A percentile compares a stretch with the other conserved stretches of the same genome.
Conservation (phyloP, 1,140 invertebrate genomes). For the Drosophila orena region DNA sequence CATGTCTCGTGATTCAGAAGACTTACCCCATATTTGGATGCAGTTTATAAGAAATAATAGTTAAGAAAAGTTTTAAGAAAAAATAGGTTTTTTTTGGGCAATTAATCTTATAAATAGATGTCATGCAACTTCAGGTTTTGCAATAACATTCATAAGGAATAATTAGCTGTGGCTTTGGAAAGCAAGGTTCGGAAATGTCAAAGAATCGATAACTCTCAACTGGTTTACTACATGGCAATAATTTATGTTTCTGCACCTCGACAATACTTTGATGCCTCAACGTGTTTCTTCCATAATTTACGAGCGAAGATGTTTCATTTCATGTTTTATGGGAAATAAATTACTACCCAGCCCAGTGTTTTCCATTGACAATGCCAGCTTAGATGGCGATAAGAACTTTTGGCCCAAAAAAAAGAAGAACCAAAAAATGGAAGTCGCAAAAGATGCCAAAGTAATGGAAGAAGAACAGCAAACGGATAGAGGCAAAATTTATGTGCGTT, state of each 20-base stretch:
- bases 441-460: conserved; percentile 54
- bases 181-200: not conserved
- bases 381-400: conserved; percentile 71
- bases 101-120: too few species aligned
- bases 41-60: too few species aligned
- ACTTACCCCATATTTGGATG: too few species aligned
- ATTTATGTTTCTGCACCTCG: conserved; percentile 26
- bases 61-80: too few species aligned
- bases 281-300: conserved; percentile 70
- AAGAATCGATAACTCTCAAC: conserved; percentile 12
- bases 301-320: conserved; percentile 78
- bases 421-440: conserved; percentile 11
- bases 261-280: conserved; percentile 44
- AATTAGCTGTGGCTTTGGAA: not conserved
- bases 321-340: conserved; percentile 80
- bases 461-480: conserved; percentile 68
- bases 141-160: too few species aligned
- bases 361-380: conserved; percentile 53
- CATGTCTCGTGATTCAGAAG: too few species aligned
- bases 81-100: too few species aligned
- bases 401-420: conserved; percentile 28
- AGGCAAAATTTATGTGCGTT: conserved; percentile 69
- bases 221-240: conserved; percentile 43
- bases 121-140: too few species aligned
- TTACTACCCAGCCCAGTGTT: conserved; percentile 55